Evolutionary conservation across 1,140 invertebrate species (phyloP).

Genomic region (Lordiphosa clarofinis): DNA sequence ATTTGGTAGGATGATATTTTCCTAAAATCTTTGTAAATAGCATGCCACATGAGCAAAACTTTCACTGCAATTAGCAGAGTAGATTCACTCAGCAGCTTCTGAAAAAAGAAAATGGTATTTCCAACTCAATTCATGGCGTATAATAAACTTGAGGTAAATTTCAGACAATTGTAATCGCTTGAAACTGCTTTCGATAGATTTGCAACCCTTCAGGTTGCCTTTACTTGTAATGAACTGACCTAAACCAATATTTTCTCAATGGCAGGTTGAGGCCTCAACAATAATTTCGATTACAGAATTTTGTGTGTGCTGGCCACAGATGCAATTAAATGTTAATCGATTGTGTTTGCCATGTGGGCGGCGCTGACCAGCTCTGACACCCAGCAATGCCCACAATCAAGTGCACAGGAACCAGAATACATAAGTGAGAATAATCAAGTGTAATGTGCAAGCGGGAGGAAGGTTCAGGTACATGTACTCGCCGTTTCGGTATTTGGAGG

Average conservation of each 20-base stretch:
- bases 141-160: too few relatives aligned
- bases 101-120: too few relatives aligned
- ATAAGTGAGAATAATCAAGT: conserved; percentile 32
- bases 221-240: background rate
- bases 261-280: conserved; percentile 40
- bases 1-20: too few relatives aligned
- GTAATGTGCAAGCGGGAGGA: background rate
- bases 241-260: conserved; percentile 11
- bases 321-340: conserved; percentile 74
- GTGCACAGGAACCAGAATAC: conserved; percentile 9
- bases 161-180: too few relatives aligned
- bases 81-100: too few relatives aligned
- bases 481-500: conserved; percentile 19
- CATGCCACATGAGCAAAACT: too few relatives aligned
- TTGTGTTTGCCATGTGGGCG: conserved; percentile 43
- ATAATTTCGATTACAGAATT: conserved; percentile 67
- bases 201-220: background rate
- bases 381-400: background rate
- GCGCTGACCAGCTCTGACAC: conserved; percentile 21
- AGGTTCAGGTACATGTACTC: conserved; percentile 1
- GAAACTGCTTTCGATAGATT: too few relatives aligned
- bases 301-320: conserved; percentile 37
- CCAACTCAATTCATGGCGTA: too few relatives aligned
- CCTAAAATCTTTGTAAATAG: too few relatives aligned
- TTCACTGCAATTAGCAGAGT: too few relatives aligned